A percentile compares a stretch with the other conserved stretches of the same genome.
These are phyloP conservation scores for Ianthella basta DNA, from an alignment of 37 sponge, comb jelly and placozoan genomes.

Conservation along the genomic window DNA sequence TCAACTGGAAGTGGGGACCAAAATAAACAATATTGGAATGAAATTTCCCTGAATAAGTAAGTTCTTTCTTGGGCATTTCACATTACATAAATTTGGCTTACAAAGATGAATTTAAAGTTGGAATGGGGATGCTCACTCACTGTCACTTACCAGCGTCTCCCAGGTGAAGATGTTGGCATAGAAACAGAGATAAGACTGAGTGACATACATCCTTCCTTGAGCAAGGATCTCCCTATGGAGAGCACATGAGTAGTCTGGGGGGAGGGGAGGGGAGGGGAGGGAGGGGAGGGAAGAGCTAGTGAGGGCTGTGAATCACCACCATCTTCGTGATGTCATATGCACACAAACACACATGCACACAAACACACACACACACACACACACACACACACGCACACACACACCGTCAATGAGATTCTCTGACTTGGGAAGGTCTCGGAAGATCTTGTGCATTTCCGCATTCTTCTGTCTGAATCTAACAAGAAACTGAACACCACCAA, in stretches of 20 bases:
- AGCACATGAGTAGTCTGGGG: conserved; percentile 94
- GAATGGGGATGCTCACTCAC: background rate
- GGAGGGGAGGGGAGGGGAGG: background rate
- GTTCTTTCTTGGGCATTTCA: background rate
- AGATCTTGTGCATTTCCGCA: conserved; percentile 88
- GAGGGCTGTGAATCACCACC: background rate
- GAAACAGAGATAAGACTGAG: conserved; percentile 96
- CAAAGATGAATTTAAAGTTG: too few species aligned
- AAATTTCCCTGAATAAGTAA: background rate
- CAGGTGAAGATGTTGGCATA: conserved; percentile 98
- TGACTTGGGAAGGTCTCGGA: conserved; percentile 74
- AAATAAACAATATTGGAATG: background rate
- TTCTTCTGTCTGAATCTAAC: conserved; percentile 66
- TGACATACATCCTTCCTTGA: conserved; percentile 91
- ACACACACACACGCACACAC: conserved; percentile 4
- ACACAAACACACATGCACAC: background rate
- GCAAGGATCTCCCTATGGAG: conserved; percentile 90
- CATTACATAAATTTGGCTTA: background rate
- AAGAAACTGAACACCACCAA: background rate
- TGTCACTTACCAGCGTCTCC: conserved; percentile 82
- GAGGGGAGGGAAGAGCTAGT: background rate
- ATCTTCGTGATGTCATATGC: background rate
- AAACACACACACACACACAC: background rate
- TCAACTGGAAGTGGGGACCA: conserved; percentile 57
- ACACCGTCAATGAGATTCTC: conserved; percentile 94